Conservation (phyloP, 2,797 vertebrate species). For the Diplodus sargus region DNA sequence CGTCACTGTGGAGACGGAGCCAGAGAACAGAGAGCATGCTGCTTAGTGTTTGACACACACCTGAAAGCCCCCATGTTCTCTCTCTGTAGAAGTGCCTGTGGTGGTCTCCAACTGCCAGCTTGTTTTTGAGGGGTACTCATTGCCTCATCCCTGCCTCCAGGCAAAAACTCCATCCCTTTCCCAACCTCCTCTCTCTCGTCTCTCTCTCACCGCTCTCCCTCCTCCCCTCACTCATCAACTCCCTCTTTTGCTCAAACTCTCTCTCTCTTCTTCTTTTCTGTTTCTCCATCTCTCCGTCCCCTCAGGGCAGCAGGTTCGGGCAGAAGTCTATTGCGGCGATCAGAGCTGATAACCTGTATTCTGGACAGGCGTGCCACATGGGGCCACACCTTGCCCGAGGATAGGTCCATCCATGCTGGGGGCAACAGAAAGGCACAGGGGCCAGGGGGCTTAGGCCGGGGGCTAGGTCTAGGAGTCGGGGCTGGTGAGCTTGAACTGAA, state of each 20-base stretch:
- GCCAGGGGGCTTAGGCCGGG: conserved; percentile 70
- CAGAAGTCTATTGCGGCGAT: conserved; percentile 84
- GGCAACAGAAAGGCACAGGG: conserved; percentile 75
- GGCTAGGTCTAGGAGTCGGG: conserved; percentile 73
- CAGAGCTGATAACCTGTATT: conserved; percentile 87
- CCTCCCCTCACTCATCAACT: conserved; percentile 69
- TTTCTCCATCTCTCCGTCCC: conserved; percentile 73
- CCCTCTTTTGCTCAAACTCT: conserved; percentile 66
- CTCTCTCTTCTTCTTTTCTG: conserved; percentile 43
- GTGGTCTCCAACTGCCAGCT: conserved; percentile 84
- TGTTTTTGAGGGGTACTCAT: conserved; percentile 85
- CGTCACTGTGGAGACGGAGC: conserved; percentile 66
- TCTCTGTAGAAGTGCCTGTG: conserved; percentile 81
- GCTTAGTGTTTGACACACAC: conserved; percentile 81
- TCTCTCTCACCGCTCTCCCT: conserved; percentile 43
- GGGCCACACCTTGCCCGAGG: conserved; percentile 88
- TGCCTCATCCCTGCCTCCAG: conserved; percentile 85
- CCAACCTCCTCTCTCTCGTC: conserved; percentile 47
- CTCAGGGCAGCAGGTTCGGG: conserved; percentile 83
- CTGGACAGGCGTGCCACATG: conserved; percentile 83
- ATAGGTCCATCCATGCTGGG: conserved; percentile 84
- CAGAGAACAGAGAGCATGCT: conserved; percentile 70
- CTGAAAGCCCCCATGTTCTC: conserved; percentile 79
- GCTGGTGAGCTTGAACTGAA: conserved; percentile 56
- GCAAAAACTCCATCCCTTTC: conserved; percentile 77